Evolutionary conservation across 2,888 invertebrate species (phyloP).

Genomic region (Ophioninae sp.): DNA sequence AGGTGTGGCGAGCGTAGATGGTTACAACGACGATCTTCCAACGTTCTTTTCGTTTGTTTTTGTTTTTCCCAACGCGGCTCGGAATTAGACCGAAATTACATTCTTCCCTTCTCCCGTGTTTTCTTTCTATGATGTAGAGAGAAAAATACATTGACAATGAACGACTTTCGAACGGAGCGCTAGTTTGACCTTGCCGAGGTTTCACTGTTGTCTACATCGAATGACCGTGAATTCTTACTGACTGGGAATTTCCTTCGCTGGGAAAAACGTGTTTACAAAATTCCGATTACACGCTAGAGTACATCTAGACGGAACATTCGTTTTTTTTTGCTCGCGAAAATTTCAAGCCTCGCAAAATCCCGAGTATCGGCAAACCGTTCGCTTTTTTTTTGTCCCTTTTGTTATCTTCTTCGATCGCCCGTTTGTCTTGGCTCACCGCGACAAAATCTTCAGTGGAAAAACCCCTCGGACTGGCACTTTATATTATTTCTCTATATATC

Average conservation of each 20-base stretch:
- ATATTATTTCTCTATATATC: constrained; percentile 29
- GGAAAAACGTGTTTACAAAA: constrained; percentile 30
- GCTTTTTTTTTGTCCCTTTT: background rate
- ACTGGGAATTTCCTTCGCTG: constrained; percentile 7
- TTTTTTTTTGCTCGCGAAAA: constrained; percentile 38
- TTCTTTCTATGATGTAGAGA: constrained; percentile 6
- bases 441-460: constrained; percentile 31
- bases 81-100: constrained; percentile 38
- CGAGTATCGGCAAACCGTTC: constrained; percentile 23
- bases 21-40: constrained; percentile 45
- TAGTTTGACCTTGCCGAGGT: constrained; percentile 26
- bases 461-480: constrained; percentile 23
- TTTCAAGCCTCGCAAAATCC: constrained; percentile 19
- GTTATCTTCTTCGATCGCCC: background rate
- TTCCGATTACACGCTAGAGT: constrained; percentile 39
- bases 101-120: background rate
- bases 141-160: constrained; percentile 19
- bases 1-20: constrained; percentile 59
- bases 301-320: constrained; percentile 21
- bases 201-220: constrained; percentile 17
- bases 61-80: constrained; percentile 43
- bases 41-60: constrained; percentile 1
- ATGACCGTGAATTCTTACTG: constrained; percentile 20
- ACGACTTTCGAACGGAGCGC: constrained; percentile 40
- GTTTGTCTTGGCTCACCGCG: background rate